Conservation (phyloP, 2,113 vertebrate species). For the Phrynocephalus versicolor region DNA sequence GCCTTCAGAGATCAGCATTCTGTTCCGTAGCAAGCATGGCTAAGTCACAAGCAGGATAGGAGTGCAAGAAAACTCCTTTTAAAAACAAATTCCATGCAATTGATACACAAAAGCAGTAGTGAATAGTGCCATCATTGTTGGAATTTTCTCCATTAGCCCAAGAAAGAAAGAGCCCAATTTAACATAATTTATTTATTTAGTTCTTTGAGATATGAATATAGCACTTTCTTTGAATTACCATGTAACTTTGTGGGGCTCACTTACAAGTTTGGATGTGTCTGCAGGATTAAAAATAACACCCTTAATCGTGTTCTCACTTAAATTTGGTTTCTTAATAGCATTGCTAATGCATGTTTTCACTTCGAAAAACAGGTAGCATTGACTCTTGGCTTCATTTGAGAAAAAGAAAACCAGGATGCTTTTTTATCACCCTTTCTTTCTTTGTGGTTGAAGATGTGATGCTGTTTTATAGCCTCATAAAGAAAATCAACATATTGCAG, state of each 20-base stretch:
- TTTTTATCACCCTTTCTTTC: background rate
- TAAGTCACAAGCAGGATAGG: no score
- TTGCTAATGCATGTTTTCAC: slow-evolving; percentile 6
- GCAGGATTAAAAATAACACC: background rate
- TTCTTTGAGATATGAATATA: background rate
- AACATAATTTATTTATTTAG: background rate
- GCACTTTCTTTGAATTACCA: background rate
- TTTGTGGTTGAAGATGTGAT: slow-evolving; percentile 59
- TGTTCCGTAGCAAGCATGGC: no score
- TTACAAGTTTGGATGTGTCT: background rate
- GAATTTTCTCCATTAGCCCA: no score
- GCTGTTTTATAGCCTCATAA: slow-evolving; percentile 56
- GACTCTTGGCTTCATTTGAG: background rate
- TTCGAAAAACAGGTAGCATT: background rate
- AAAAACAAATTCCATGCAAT: no score
- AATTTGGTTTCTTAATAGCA: background rate
- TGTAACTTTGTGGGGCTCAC: background rate
- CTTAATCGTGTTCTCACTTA: background rate
- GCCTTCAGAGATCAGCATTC: no score
- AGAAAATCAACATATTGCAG: slow-evolving; percentile 72
- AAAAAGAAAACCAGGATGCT: background rate
- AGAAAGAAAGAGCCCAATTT: background rate
- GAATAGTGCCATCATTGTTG: no score
- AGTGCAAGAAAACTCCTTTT: no score
- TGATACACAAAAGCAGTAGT: no score